Base-by-base conservation (phyloP, 1,140 invertebrate genomes). In the Chelonus insularis region DNA sequence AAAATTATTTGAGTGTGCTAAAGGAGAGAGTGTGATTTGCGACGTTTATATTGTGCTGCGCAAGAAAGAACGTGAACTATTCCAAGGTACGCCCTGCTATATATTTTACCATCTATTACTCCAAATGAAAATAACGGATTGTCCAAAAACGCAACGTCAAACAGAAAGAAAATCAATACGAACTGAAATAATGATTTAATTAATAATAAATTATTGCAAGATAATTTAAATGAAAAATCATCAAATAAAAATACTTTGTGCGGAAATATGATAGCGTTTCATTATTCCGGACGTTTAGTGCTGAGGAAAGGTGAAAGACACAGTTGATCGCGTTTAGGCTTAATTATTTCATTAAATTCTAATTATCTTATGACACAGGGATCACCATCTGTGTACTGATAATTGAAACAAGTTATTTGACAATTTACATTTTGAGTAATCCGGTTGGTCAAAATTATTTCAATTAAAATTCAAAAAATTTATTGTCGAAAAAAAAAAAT, bases 21-120 rank as follows among this genome's bases (percentile, higher is more conserved):
- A 65, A 47, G n/a, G 72, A 76, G 71, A 75, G 72, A 73, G 74
- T 72, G 75, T 76, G 68, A 74, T 73, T 71, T 75, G 77, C 75
- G 79, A 80, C 74, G 77, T 82, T 82, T 82, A 80, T 81, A 82
- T 82, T 81, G 78, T 80, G 80, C 78, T 81, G 74, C 77, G 78
- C 75, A 82, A 82, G 77, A 82, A 81, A 81, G 78, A 80, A 82
- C 78, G 78, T 80, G 78, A 81, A 82, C 80, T 76, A 79, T 80
- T 82, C 78, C 80, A 82, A 82, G 79, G 77, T 80, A 80, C 78
- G 78, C 78, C 75, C 77, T 79, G 78, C 73, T 79, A 78, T 65
- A 78, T 80, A 79, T 73, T 78, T 69, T 71, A 79, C 75, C 77
- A 79, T 75, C 73, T 76, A 79, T 76, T 76, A 78, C 76, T 79